Evolutionary conservation across 2,113 vertebrate genomes (phyloP), one percentile per base, ranked within the genome.

Genomic region (Bombycilla garrulus): DNA sequence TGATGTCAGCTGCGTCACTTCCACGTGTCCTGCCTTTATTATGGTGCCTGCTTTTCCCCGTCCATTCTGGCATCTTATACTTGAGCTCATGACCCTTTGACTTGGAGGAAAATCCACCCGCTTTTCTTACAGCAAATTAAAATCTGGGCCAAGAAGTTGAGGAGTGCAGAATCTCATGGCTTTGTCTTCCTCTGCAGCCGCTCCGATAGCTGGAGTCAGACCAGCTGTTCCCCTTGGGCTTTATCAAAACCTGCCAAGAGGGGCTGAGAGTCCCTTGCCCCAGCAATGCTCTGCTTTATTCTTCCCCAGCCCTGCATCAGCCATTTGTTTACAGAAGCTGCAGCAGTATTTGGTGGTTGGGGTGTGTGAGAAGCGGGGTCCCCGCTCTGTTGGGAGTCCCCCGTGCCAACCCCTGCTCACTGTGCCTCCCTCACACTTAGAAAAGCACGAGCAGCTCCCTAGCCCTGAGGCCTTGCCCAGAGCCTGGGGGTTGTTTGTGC

Each of bases 351-450:
- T 44, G 8, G 38, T 6, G 31, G 6, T 31, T 25, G 62, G 88
- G 58, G 53, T 67, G 48, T 0, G 0, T 2, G 1, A 20, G 33
- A 11, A 42, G 4, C 3, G 1, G 36, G 44, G 8, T 76, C 5
- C 5, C 11, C 0, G 5, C 53, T 72, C 78, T 7, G 2, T 11
- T 53, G 51, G 4, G 61, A 69, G 25, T 57, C 79, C 65, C 24
- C 64, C 5, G 1, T 2, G 4, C 81, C 10, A 6, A 16, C 10
- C 42, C 70, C 51, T 54, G 45, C 62, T 57, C 0, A 0, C 31
- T 2, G 12, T 47, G 47, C 65, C 65, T 50, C 64, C 48, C 69
- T 57, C 16, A 0, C n/a, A 5, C 56, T 48, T 5, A 25, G 44
- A 42, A 31, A 33, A 29, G 3, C 8, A n/a, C 0, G 2, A 57